Conservation (phyloP, 2,113 vertebrate genomes). For the Caloenas nicobarica region DNA sequence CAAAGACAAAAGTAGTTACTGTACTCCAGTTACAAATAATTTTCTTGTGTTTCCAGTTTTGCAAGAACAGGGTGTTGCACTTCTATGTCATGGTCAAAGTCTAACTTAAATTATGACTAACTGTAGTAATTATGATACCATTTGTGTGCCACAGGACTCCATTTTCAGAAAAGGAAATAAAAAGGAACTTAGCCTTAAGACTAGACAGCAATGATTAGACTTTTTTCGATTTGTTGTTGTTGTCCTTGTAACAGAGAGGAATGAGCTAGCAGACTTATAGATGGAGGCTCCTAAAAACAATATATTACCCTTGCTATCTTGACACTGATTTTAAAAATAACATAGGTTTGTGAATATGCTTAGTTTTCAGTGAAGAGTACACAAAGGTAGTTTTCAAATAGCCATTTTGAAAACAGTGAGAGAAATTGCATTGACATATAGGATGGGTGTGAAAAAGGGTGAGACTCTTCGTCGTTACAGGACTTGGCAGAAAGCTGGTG, state of each 20-base stretch:
- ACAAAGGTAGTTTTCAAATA: background rate
- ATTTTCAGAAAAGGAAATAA: background rate
- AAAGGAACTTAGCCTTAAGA: background rate
- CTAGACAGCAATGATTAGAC: background rate
- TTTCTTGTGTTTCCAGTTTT: constrained; percentile 29
- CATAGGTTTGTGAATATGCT: background rate
- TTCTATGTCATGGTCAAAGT: background rate
- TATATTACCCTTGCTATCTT: background rate
- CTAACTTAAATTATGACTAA: background rate
- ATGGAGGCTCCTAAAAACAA: background rate
- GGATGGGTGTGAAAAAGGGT: background rate
- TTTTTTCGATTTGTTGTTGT: background rate
- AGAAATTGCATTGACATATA: fast-evolving
- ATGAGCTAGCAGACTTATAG: background rate
- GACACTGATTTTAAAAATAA: background rate
- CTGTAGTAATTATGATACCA: background rate
- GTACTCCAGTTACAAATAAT: background rate
- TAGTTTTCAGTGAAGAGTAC: background rate
- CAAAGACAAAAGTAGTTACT: background rate
- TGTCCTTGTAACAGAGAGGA: background rate
- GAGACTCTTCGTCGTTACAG: fast-evolving
- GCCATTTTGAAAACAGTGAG: background rate
- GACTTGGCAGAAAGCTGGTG: background rate
- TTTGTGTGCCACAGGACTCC: background rate
- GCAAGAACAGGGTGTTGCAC: background rate